Evolutionary conservation across 2,797 vertebrate genomes (phyloP).

Genomic region (Menidia menidia): DNA sequence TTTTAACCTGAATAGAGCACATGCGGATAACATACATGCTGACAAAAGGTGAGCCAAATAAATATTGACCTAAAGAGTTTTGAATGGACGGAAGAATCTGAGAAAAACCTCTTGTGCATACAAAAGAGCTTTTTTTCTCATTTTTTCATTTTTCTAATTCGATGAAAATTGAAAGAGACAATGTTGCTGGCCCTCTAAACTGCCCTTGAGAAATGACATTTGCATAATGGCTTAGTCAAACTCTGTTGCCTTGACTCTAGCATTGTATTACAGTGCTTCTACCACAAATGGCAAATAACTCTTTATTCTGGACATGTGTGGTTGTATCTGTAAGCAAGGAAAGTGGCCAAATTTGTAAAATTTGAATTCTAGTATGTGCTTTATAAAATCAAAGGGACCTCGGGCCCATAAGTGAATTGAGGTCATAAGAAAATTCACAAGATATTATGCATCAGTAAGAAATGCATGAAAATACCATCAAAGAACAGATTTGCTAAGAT

Average conservation of each 20-base stretch:
- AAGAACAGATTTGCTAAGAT: background rate
- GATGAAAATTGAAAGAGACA: background rate
- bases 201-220: slow-evolving; percentile 4
- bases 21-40: background rate
- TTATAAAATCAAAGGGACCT: background rate
- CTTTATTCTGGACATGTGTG: background rate
- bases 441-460: background rate
- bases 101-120: no score
- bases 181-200: background rate
- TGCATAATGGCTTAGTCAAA: slow-evolving; percentile 49
- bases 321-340: background rate
- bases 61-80: no score
- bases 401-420: background rate
- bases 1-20: background rate
- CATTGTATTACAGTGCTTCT: slow-evolving; percentile 7
- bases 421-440: background rate
- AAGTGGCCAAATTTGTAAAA: background rate
- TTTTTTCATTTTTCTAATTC: background rate
- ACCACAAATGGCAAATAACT: background rate
- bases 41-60: background rate
- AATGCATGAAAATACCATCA: background rate
- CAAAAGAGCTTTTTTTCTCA: no score
- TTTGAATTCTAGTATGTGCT: background rate
- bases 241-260: background rate
- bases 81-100: no score